Evolutionary conservation across 2,888 invertebrate species (phyloP).

Genomic region (Leptura quadrifasciata): DNA sequence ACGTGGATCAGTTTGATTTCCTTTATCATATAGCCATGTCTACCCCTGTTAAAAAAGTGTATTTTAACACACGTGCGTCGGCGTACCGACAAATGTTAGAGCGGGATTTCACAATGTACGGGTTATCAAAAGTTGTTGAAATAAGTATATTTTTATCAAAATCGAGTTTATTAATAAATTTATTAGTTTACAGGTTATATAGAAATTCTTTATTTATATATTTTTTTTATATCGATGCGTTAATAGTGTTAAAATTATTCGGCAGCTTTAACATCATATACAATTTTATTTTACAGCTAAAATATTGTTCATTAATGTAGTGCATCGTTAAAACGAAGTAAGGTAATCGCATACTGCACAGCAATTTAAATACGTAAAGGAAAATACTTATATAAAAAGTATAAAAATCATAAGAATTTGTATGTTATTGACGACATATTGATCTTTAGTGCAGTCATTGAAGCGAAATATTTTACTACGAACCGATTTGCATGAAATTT

Average conservation of each 20-base stretch:
- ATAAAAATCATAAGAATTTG: too few species aligned
- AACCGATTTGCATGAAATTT: too few species aligned
- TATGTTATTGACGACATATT: too few species aligned
- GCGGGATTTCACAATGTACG: neutral
- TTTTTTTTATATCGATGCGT: slow-evolving; percentile 39
- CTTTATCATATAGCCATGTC: too few species aligned
- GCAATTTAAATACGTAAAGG: neutral
- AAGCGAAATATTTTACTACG: too few species aligned
- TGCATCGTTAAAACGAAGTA: slow-evolving; percentile 22
- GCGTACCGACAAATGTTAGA: too few species aligned
- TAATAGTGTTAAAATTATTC: slow-evolving; percentile 40
- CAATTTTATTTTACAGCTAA: slow-evolving; percentile 32
- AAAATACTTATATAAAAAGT: too few species aligned
- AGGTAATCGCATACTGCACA: slow-evolving; percentile 19
- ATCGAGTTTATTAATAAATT: slow-evolving; percentile 44
- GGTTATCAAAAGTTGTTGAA: slow-evolving; percentile 32
- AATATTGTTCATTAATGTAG: slow-evolving; percentile 31
- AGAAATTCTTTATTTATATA: slow-evolving; percentile 40
- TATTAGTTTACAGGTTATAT: slow-evolving; percentile 42
- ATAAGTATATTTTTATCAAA: slow-evolving; percentile 41
- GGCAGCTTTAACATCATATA: slow-evolving; percentile 41
- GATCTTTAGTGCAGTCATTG: too few species aligned
- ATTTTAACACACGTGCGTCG: too few species aligned
- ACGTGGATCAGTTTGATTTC: too few species aligned
- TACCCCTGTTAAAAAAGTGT: too few species aligned